phyloP scores from a whole-genome alignment of 2,888 invertebrate genomes.

The Tortricodes alternella region DNA sequence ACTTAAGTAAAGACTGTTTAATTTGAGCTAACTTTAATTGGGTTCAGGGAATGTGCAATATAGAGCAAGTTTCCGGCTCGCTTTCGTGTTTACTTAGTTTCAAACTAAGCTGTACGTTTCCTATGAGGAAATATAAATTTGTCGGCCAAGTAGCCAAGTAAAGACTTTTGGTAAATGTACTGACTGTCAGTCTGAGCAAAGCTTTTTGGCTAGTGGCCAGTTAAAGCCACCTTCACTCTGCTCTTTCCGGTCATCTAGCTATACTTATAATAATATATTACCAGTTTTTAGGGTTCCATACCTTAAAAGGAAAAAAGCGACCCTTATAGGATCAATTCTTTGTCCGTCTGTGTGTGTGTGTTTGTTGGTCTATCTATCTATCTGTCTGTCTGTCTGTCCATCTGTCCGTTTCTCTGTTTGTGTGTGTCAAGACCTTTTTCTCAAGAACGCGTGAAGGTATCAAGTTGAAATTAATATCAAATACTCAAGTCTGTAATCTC shows the following conservation, averaged over 20 bases:
- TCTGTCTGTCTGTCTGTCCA: no score
- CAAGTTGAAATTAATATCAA: no score
- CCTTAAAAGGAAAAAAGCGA: no score
- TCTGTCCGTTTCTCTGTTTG: no score
- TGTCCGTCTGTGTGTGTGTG: no score
- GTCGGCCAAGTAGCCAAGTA: constrained; percentile 14
- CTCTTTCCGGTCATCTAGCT: neutral
- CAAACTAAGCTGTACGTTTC: constrained; percentile 1
- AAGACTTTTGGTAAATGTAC: constrained; percentile 7
- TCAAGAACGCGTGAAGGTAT: no score
- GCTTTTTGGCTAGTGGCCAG: constrained; percentile 21
- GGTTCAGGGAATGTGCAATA: constrained; percentile 1
- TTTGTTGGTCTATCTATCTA: no score
- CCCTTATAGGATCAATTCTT: no score
- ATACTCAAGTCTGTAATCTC: no score
- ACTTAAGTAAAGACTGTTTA: neutral
- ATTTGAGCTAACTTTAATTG: neutral
- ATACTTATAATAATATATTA: neutral
- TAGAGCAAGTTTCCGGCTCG: neutral
- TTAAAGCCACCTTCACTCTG: constrained; percentile 7
- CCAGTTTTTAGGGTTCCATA: no score
- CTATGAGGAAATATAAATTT: constrained; percentile 12
- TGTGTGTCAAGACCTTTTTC: no score
- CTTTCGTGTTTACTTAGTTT: constrained; percentile 5
- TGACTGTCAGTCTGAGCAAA: constrained; percentile 17